Base-by-base conservation (phyloP, 2,888 invertebrate species). In the Drosophila multiciliata region DNA sequence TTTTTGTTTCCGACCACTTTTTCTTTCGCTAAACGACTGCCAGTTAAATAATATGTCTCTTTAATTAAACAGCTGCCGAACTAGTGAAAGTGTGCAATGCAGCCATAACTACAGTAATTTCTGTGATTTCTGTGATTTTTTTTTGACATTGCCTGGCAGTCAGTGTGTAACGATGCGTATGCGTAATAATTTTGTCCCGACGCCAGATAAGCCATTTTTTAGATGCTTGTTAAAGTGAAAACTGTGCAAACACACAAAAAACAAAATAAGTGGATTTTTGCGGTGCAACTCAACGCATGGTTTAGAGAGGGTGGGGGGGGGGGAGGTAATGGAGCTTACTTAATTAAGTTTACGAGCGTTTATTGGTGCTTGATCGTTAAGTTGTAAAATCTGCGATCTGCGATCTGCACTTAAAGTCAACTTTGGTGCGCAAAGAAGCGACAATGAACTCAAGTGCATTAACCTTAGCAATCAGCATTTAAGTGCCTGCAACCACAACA, bases 361-460 rank as follows among this genome's bases (percentile, higher is more conserved):
- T 78, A 69, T 84, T 84, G 82, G 78, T 64, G 87, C 82, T 83
- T 61, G 74, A 35, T 53, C 50, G 60, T 58, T 64, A 77, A 71
- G 71, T 76, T 35, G 55, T 29, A 49, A 49, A 73, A 88, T 45
- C 45, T 45, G 45, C 45, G 29, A 83, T 83, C 77, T 60, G 71
- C 63, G 67, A 67, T 76, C 79, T 73, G 59, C 58, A 57, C 55
- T 66, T 59, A 58, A 63, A 54, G 57, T 71, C 84, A 67, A 73
- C 75, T 86, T 88, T 88, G 84, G 89, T 79, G 77, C 73, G 87
- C 78, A 77, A 90, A 88, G 90, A 82, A 89, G 90, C 82, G 90
- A 79, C 83, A 91, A 89, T 87, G 91, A 89, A 88, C 89, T 91
- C 91, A 85, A 90, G 89, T 90, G 90, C 89, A 91, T 90, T 90